Base-by-base conservation (phyloP, 2,888 invertebrate species). In the Eupeodes luniger region DNA sequence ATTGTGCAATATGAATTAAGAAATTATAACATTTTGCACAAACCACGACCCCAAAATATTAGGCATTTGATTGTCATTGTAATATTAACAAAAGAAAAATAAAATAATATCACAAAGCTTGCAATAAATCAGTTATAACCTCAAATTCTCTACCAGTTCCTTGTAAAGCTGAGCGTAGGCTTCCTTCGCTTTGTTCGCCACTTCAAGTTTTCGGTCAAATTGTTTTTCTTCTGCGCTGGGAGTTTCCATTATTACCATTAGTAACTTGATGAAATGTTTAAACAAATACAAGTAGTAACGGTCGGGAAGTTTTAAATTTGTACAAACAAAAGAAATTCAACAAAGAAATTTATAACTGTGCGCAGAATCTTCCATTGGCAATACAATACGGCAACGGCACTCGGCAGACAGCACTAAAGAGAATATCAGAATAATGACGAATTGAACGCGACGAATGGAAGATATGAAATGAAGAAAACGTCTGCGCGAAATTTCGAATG, bases 1-100 rank as follows among this genome's bases (percentile, higher is more conserved):
- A 90, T 91, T 91, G 92, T 92, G 92, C 92, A 92, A 92, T 92
- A 87, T 91, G 91, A 90, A 61, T 74, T 19, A 49, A 69, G 59
- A 77, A 27, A 53, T 67, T 57, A 82, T 49, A 85, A 91, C 90
- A 92, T 89, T 76, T 91, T 91, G 91, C 91, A 77, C 90, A 90
- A 91, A 90, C 90, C 91, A 91, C 91, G 90, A 70, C 91, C 91
- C 81, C 75, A 82, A 91, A 92, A 91, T 90, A 90, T 16, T 72
- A 82, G 75, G 66, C 80, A 47, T 62, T 75, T 34, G 10, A 3
- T 16, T n/a, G 6, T 66, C n/a, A 5, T 36, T n/a, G 3, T 66
- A 66, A 36, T 61, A 11, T 19, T 5, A 64, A 51, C 47, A 62
- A 12, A 49, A 36, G 7, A 6, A 16, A 19, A 61, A 53, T 44